Evolutionary conservation across 64 coral and sea anemone species (phyloP).

Genomic region (Montipora cactus): DNA sequence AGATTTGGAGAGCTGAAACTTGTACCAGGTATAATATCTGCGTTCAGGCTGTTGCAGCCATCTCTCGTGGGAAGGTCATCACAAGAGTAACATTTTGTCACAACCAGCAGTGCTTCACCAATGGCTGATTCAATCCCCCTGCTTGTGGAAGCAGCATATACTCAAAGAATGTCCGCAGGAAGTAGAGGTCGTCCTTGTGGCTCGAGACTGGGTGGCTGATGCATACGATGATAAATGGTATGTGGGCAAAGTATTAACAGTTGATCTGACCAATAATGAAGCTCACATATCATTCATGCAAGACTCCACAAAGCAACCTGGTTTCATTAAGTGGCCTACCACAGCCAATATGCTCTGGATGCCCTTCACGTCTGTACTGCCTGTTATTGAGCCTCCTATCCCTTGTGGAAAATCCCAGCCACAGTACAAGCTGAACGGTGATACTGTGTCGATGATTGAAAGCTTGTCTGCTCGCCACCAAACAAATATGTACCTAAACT

Average conservation of each 20-base stretch:
- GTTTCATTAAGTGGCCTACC: neutral
- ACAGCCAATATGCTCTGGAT: slow-evolving; percentile 8
- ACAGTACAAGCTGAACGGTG: too few species aligned
- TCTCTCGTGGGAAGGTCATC: slow-evolving; percentile 33
- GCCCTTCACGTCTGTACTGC: neutral
- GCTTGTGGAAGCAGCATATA: neutral
- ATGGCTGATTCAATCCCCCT: too few species aligned
- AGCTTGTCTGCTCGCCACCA: too few species aligned
- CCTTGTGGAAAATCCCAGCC: too few species aligned
- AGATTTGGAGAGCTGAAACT: neutral
- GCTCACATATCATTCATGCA: neutral
- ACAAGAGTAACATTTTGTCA: neutral
- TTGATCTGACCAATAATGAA: neutral
- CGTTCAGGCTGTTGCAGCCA: slow-evolving; percentile 33
- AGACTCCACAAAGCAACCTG: slow-evolving; percentile 3
- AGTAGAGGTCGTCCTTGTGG: slow-evolving; percentile 4
- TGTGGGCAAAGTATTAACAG: slow-evolving; percentile 22
- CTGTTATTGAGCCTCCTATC: neutral
- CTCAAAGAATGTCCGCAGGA: neutral
- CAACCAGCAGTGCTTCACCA: too few species aligned
- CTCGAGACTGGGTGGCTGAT: slow-evolving; percentile 15
- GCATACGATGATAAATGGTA: slow-evolving; percentile 36
- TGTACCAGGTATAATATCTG: slow-evolving; percentile 58
- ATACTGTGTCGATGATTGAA: too few species aligned
- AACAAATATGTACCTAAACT: too few species aligned